A percentile compares a stretch with the other conserved stretches of the same genome.
Conservation (phyloP, 2,113 vertebrate genomes). For the Taxidea taxus region DNA sequence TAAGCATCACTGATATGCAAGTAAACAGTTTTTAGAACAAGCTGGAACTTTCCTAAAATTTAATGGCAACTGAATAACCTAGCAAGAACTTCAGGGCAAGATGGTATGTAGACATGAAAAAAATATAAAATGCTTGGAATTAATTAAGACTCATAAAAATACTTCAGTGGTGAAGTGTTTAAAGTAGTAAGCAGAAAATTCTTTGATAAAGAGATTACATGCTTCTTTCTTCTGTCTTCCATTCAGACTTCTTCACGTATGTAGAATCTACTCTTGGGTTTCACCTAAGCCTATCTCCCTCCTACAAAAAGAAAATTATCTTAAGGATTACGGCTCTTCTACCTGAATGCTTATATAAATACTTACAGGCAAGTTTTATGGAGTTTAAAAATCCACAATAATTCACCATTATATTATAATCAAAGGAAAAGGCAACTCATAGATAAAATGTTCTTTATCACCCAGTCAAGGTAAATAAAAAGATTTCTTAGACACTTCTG, state of each 20-base stretch:
- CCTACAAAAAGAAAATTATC: conserved; percentile 23
- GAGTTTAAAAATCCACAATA: conserved; percentile 23
- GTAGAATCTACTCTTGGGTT: neutral
- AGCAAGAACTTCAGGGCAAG: neutral
- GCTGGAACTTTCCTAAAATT: neutral
- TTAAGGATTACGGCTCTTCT: conserved; percentile 32
- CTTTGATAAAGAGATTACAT: conserved; percentile 2
- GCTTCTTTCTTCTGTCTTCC: neutral
- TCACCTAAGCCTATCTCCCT: neutral
- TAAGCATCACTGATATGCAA: neutral
- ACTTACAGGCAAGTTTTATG: conserved; percentile 29
- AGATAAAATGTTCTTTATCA: neutral
- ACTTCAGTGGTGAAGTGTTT: conserved; percentile 7
- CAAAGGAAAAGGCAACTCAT: neutral
- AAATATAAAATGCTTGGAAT: conserved; percentile 34
- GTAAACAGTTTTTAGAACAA: conserved; percentile 14
- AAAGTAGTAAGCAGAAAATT: conserved; percentile 25
- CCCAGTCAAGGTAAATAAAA: conserved; percentile 18
- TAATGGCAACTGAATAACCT: conserved; percentile 5
- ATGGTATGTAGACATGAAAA: conserved; percentile 1
- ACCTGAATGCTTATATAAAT: conserved; percentile 39
- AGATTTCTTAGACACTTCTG: neutral
- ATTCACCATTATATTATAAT: conserved; percentile 36
- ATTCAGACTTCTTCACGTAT: neutral
- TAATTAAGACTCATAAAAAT: conserved; percentile 31